These are phyloP conservation scores for Gallinago stenura DNA, from an alignment of 2,797 vertebrate genomes.

Conservation along the genomic window DNA sequence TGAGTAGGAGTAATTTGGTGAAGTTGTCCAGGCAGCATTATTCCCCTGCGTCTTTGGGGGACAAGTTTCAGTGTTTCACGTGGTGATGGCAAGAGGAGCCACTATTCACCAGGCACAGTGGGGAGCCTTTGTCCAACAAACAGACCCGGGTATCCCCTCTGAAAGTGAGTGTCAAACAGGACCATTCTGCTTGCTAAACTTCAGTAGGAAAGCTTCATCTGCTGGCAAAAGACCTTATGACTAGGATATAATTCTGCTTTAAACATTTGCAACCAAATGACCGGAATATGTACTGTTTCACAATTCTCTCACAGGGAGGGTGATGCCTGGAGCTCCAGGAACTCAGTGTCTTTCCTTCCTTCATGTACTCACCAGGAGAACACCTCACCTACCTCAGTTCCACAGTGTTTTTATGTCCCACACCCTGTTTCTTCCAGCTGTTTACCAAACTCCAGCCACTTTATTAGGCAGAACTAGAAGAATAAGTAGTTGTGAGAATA, in stretches of 20 bases:
- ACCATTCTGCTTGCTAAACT: background rate
- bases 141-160: background rate
- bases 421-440: background rate
- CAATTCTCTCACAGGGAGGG: background rate
- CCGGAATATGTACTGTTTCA: background rate
- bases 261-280: background rate
- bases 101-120: accelerated
- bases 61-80: background rate
- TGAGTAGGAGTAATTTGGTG: background rate
- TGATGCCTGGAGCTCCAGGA: background rate
- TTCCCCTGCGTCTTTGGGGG: background rate
- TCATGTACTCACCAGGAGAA: background rate
- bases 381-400: background rate
- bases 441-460: background rate
- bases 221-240: background rate
- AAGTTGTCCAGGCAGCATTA: background rate
- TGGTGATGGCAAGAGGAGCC: background rate
- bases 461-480: background rate
- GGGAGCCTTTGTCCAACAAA: background rate
- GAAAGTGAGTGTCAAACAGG: accelerated
- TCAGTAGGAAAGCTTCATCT: background rate
- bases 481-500: background rate
- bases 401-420: background rate
- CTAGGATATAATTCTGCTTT: background rate
- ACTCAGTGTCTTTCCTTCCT: background rate